Evolutionary conservation across 2,113 vertebrate genomes (phyloP), one percentile per base, ranked within the genome.

Genomic region (Miniopterus natalensis): DNA sequence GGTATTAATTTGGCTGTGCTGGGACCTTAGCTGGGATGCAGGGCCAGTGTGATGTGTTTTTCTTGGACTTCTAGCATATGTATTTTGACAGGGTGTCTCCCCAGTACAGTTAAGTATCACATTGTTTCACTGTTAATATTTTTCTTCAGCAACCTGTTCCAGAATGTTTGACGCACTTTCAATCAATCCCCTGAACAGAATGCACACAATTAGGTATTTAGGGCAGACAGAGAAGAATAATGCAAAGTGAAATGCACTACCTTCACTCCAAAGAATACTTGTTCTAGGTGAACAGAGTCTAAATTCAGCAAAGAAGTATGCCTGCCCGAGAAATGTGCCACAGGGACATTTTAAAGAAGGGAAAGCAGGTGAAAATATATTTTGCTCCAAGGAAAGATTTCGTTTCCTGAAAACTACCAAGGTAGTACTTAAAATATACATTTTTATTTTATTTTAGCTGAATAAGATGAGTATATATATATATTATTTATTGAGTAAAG

Each of bases 371-470:
- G 31, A 81, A 92, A 92, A 78, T 73, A 65, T 18, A 11, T 53
- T 93, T 92, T 88, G 25, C 53, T 95, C 12, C 53, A 81, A 88
- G 77, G 36, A 90, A 95, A 23, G n/a, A 75, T 80, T 93, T 36
- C 84, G 77, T 80, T 88, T 11, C 57, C 51, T 84, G 65, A 92
- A 84, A 89, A 79, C 14, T 93, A 77, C 15, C 9, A 14, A 83
- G 25, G 6, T 40, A 8, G n/a, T 80, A 45, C 53, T 80, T 84
- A 71, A 79, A 89, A 49, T 31, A 31, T 23, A n/a, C 5, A 5
- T 42, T 63, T 47, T 1, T 36, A 36, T 36, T 36, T 25, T 47
- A 23, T 42, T 53, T 91, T 86, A 85, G 83, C 23, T n/a, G 7
- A 84, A 49, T 13, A 47, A n/a, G 59, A 83, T 36, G 31, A 61